Base-by-base conservation (phyloP, 2,888 invertebrate species). In the Apodemia mormo region DNA sequence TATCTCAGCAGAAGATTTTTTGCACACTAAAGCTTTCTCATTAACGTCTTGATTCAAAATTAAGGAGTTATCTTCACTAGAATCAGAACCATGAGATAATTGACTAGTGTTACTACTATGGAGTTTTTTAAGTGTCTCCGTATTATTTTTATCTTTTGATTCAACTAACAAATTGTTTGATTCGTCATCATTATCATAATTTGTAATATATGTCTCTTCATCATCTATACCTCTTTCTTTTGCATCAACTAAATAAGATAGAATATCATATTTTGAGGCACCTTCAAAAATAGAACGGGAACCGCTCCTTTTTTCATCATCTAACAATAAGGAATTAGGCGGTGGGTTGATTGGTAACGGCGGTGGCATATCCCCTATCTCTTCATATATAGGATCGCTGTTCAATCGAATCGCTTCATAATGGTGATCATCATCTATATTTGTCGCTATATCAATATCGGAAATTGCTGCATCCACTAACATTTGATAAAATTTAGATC, bases 221-320 rank as follows among this genome's bases (percentile, higher is more conserved):
- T 95, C 94, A 77, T 95, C 94, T 70, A 96, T 94, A 6, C 96
- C 96, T 74, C 96, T 93, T 85, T 96, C 96, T 89, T 97, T 96
- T 72, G 97, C 97, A 85, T 97, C 97, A 73, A 98, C 97, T 75
- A 98, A 93, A 82, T 98, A 98, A 72, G 97, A 97, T 68, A 98
- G 93, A 79, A 98, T 97, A 81, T 98, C 98, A 80, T 97, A 97
- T 85, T 97, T 97, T 14, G 97, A 97, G 71, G 96, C 96, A 68
- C 97, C 96, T 89, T 96, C 95, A 89, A 97, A 96, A 82, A 96
- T 96, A 66, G 96, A 96, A 75, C 95, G 94, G 66, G 94, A 95
- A 74, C 94, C 95, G 80, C 86, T 90, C 81, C 96, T 96, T 82
- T 96, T 96, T 69, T 96, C 96, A 76, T 96, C 94, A 71, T 96